Conservation (phyloP, 2,113 vertebrate genomes). For the Cacatua alba region DNA sequence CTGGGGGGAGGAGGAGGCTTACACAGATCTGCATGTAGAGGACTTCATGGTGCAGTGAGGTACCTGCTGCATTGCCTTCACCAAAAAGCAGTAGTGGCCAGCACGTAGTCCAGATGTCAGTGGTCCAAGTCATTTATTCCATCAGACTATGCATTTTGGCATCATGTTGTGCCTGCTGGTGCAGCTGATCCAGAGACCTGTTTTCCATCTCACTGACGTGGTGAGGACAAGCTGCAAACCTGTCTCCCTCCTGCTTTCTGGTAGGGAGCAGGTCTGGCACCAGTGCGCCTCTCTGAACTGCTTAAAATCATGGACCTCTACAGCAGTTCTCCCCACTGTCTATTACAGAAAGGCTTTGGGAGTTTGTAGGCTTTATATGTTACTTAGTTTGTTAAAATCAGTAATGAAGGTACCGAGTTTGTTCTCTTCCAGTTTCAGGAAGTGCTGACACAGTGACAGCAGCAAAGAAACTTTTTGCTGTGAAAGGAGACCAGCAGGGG, state of each 20-base stretch:
- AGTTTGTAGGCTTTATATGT: not conserved
- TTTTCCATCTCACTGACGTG: not conserved
- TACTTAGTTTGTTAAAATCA: not conserved
- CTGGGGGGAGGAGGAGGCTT: not conserved
- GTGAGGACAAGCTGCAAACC: not conserved
- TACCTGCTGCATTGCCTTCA: not conserved
- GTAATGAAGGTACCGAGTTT: not conserved
- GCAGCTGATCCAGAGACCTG: not conserved
- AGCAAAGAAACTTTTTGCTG: conserved; percentile 16
- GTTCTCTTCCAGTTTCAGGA: not conserved
- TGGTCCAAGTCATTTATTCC: not conserved
- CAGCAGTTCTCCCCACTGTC: not conserved
- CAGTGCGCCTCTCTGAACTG: not conserved
- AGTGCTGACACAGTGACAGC: not conserved
- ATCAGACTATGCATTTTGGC: not conserved
- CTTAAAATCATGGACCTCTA: not conserved
- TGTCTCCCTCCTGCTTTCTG: not conserved
- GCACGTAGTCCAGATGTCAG: not conserved
- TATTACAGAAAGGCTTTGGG: not conserved
- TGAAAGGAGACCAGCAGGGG: not conserved
- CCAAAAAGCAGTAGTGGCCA: not conserved
- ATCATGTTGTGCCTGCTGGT: not conserved
- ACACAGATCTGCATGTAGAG: not conserved
- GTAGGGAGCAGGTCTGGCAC: not conserved
- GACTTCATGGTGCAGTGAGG: not conserved